Evolutionary conservation across 2,113 vertebrate species (phyloP).

Genomic region (Cygnus buccinator): DNA sequence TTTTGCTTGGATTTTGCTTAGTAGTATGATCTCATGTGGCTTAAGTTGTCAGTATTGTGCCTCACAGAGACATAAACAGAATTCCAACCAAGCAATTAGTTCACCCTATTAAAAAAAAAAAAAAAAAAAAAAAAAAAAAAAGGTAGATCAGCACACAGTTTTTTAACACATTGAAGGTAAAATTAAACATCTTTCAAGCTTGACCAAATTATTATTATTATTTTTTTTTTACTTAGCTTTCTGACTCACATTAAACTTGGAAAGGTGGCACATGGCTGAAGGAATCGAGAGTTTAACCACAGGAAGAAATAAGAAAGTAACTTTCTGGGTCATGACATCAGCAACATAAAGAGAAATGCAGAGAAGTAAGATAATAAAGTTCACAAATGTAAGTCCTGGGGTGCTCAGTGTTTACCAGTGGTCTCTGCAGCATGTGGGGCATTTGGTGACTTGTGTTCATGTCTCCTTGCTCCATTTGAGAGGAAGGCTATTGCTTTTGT

Average conservation of each 20-base stretch:
- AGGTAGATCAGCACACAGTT: neutral
- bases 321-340: neutral
- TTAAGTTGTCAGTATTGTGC: neutral
- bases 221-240: neutral
- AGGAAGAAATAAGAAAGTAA: neutral
- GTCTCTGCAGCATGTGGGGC: neutral
- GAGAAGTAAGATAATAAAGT: neutral
- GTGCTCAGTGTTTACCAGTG: neutral
- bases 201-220: neutral
- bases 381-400: neutral
- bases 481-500: neutral
- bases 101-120: neutral
- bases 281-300: neutral
- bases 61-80: neutral
- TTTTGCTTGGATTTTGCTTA: slow-evolving; percentile 30
- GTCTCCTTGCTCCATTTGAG: neutral
- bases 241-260: neutral
- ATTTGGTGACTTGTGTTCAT: neutral
- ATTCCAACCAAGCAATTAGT: neutral
- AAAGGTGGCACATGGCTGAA: neutral
- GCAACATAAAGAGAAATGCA: neutral
- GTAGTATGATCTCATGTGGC: neutral
- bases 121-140: neutral
- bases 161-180: neutral
- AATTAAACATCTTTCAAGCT: neutral